Evolutionary conservation across 2,113 vertebrate genomes (phyloP).

Genomic region (Caracal caracal): DNA sequence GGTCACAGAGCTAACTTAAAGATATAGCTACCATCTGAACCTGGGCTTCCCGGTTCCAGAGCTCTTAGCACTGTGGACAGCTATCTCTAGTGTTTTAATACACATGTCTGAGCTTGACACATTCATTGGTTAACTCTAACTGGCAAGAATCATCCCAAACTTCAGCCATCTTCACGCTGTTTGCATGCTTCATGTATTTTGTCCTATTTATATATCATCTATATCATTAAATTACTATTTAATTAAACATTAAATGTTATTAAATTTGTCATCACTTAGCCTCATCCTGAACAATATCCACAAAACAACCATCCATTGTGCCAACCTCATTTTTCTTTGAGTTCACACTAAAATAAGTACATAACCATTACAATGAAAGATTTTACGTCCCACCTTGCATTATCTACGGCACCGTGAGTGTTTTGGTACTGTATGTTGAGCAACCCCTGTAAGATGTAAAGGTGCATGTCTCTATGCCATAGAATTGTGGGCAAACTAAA

Average conservation of each 20-base stretch:
- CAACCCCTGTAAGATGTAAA: neutral
- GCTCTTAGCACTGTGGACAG: neutral
- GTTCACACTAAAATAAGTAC: neutral
- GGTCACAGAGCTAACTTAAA: neutral
- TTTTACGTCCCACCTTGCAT: neutral
- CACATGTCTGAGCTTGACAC: neutral
- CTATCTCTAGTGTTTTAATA: neutral
- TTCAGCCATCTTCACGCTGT: neutral
- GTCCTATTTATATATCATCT: neutral
- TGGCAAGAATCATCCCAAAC: neutral
- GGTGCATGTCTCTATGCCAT: neutral
- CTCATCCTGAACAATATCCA: neutral
- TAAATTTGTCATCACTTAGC: constrained; percentile 4
- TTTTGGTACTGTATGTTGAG: neutral
- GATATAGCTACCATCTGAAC: neutral
- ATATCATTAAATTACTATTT: constrained; percentile 25
- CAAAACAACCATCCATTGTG: neutral
- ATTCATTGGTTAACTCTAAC: neutral
- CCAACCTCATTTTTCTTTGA: constrained; percentile 15
- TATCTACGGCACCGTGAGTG: neutral
- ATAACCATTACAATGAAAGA: neutral
- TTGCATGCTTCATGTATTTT: neutral
- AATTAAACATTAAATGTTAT: neutral
- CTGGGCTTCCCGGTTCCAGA: neutral
- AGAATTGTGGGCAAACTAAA: neutral